Evolutionary conservation across 2,888 invertebrate species (phyloP), one percentile per base, ranked within the genome.

Genomic region (Eudemis profundana): DNA sequence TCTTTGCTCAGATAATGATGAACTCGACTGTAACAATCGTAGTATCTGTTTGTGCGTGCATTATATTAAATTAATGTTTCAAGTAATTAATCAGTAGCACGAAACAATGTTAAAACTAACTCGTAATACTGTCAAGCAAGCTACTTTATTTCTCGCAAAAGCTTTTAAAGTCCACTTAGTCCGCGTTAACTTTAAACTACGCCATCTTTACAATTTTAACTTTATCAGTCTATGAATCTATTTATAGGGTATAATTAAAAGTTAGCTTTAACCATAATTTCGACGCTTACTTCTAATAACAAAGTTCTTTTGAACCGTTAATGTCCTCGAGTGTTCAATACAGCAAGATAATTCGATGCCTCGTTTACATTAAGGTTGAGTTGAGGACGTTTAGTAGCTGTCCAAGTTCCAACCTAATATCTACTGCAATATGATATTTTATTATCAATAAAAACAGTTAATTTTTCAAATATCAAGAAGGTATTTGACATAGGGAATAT

Each of bases 301-400:
- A 59, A 57, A 57, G 57, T 46, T 64, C 44, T 59, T 59, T 59
- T 64, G 36, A 59, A 59, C 50, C 64, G 50, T 51, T 50, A 57
- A 64, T 64, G 50, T 59, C 59, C 27, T 59, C 50, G 27, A 64
- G 50, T 64, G 50, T 59, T 64, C 57, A 59, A 64, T 64, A 64
- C 57, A 59, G 51, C 36, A 38, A 51, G 36, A 57, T 59, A 51
- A 64, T 59, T 62, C 5, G 27, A 46, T 51, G 50, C 44, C 33
- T 15, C 36, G 50, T 44, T 64, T 57, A 19, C n/a, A 44, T 4
- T 0, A 14, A 1, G 1, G 1, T 14, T 42, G 42, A 33, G 29
- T 23, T n/a, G n/a, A 63, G 49, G 40, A 27, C n/a, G n/a, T n/a
- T n/a, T n/a, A 59, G 59, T 46, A 36, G 29, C 40, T n/a, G 4